phyloP scores from a whole-genome alignment of 1,140 invertebrate genomes.

The Zaprionus taronus region DNA sequence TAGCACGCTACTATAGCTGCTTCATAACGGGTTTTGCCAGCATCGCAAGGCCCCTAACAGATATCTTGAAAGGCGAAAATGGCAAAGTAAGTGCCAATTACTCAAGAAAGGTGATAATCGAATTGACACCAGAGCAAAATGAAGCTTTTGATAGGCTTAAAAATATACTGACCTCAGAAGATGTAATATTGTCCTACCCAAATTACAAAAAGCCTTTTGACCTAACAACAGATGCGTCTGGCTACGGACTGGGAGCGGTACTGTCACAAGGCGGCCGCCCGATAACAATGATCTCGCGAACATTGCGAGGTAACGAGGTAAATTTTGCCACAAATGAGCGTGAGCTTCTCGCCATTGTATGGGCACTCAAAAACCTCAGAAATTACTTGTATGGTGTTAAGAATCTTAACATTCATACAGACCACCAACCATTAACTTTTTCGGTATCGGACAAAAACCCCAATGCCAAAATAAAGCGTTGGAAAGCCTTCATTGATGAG shows the following conservation, averaged over 20 bases:
- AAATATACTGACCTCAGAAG: background rate
- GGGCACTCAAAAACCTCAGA: slow-evolving; percentile 9
- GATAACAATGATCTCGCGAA: slow-evolving; percentile 1
- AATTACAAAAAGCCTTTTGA: background rate
- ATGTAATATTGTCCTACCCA: slow-evolving; percentile 1
- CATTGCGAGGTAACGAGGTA: background rate
- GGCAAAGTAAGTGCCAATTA: slow-evolving; percentile 1
- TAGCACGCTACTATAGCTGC: background rate
- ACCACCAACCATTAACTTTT: slow-evolving; percentile 85
- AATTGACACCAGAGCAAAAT: background rate
- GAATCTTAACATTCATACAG: slow-evolving; percentile 85
- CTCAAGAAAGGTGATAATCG: background rate
- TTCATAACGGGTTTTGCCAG: background rate
- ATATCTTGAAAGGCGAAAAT: slow-evolving; percentile 3
- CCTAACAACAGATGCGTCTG: background rate
- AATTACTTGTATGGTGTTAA: slow-evolving; percentile 75
- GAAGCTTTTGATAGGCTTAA: background rate
- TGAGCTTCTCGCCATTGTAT: slow-evolving; percentile 28
- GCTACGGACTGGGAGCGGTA: background rate
- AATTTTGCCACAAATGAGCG: slow-evolving; percentile 82
- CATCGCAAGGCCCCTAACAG: slow-evolving; percentile 1
- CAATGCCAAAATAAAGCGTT: too few species aligned
- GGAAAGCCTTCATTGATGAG: too few species aligned
- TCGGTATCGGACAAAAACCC: slow-evolving; percentile 35
- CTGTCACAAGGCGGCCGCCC: background rate